Evolutionary conservation across 2,113 vertebrate genomes (phyloP).

Genomic region (Ramphastos sulfuratus): DNA sequence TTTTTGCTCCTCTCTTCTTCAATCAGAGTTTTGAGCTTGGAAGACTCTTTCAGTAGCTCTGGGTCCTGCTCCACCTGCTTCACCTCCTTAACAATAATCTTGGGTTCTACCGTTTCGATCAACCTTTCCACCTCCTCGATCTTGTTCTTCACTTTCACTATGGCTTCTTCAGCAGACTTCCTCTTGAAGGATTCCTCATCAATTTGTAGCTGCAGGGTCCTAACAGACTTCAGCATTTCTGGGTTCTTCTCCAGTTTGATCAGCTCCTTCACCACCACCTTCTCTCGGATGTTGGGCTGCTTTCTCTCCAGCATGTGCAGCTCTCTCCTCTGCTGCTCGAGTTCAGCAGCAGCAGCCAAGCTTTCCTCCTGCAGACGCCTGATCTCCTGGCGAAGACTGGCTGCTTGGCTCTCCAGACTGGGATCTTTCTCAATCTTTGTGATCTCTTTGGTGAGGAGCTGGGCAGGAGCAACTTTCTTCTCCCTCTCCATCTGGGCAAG

Average conservation of each 20-base stretch:
- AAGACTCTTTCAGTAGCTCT: constrained; percentile 79
- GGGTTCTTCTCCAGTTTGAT: constrained; percentile 90
- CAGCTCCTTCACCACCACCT: constrained; percentile 90
- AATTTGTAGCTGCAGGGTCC: constrained; percentile 78
- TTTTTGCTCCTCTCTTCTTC: constrained; percentile 81
- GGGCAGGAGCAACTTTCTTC: constrained; percentile 74
- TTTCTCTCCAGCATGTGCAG: constrained; percentile 84
- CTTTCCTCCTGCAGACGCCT: constrained; percentile 75
- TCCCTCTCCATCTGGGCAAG: constrained; percentile 77
- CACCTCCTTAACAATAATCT: constrained; percentile 91
- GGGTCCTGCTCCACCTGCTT: constrained; percentile 91
- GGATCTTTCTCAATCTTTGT: constrained; percentile 92
- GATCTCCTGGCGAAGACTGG: constrained; percentile 80
- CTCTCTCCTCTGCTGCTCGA: constrained; percentile 82
- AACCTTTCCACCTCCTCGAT: constrained; percentile 85
- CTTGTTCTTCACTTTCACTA: constrained; percentile 78
- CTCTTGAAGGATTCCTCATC: constrained; percentile 80
- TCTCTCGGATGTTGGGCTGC: constrained; percentile 84
- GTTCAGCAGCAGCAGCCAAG: constrained; percentile 57
- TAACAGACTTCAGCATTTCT: constrained; percentile 84
- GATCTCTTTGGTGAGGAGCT: constrained; percentile 92
- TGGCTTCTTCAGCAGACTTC: constrained; percentile 76
- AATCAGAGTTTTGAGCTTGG: constrained; percentile 74
- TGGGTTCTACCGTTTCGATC: constrained; percentile 86
- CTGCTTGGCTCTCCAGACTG: constrained; percentile 82